These are phyloP conservation scores for Parthenolecanium corni DNA, from an alignment of 2,888 invertebrate species.

Conservation along the genomic window DNA sequence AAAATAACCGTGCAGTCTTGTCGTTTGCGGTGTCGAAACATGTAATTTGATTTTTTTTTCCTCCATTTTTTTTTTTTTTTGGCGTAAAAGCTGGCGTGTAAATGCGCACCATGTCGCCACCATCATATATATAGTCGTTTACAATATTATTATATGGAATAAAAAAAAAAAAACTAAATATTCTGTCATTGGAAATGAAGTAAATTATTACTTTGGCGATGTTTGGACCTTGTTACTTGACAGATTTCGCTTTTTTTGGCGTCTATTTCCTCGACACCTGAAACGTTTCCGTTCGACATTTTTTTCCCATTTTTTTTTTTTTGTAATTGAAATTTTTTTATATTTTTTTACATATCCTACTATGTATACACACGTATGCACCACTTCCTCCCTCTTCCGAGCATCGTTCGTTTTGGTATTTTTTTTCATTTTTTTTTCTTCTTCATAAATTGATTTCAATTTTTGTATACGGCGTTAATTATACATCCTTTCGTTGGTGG, in stretches of 20 bases:
- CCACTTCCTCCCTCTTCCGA: not conserved
- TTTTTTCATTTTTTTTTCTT: not conserved
- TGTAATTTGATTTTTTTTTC: slow-evolving; percentile 21
- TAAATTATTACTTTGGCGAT: slow-evolving; percentile 25
- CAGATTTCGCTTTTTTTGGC: slow-evolving; percentile 18
- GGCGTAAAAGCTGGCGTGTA: slow-evolving; percentile 9
- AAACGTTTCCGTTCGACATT: slow-evolving; percentile 23
- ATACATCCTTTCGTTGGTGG: too few species aligned
- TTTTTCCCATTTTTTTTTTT: slow-evolving; percentile 8
- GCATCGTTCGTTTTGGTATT: slow-evolving; percentile 1
- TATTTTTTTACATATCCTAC: too few species aligned
- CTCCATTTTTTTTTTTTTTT: too few species aligned
- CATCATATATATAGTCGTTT: too few species aligned
- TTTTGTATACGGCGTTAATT: too few species aligned
- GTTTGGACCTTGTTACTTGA: slow-evolving; percentile 24
- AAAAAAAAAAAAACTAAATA: slow-evolving; percentile 7
- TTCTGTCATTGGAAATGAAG: slow-evolving; percentile 25
- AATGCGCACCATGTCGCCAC: too few species aligned
- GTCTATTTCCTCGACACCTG: slow-evolving; percentile 20
- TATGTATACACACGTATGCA: not conserved
- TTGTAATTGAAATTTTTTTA: too few species aligned
- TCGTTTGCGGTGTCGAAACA: slow-evolving; percentile 8
- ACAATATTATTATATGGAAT: not conserved
- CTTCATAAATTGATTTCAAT: not conserved
- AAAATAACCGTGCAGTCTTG: not conserved